A percentile compares a stretch with the other conserved stretches of the same genome.
Evolutionary conservation across 2,797 vertebrate genomes (phyloP).

Genomic region (Pangasius djambal): DNA sequence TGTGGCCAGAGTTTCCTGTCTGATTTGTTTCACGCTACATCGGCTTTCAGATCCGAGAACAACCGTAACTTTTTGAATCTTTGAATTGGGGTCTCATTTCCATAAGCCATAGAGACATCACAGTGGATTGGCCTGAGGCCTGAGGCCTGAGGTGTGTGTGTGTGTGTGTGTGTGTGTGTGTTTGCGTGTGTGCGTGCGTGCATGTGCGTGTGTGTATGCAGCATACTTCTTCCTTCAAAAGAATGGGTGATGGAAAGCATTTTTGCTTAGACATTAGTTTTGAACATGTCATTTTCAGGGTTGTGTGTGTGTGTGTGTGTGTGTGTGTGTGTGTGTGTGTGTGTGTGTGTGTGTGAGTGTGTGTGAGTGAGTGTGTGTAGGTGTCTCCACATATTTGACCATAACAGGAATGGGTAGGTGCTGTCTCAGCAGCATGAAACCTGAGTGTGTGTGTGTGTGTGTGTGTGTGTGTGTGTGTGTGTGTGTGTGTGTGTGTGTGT

Average conservation of each 20-base stretch:
- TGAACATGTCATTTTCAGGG: background rate
- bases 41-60: slow-evolving; percentile 57
- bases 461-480: slow-evolving; percentile 21
- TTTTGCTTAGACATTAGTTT: background rate
- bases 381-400: slow-evolving; percentile 6
- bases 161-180: background rate
- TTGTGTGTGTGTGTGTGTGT: too few relatives aligned
- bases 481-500: slow-evolving; percentile 23
- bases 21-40: slow-evolving; percentile 49
- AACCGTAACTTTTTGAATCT: slow-evolving; percentile 36
- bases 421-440: slow-evolving; percentile 9
- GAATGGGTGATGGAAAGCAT: background rate
- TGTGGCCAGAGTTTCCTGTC: slow-evolving; percentile 39
- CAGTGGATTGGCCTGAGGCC: background rate
- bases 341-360: too few relatives aligned
- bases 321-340: too few relatives aligned
- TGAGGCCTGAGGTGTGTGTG: slow-evolving; percentile 15
- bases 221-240: background rate
- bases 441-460: slow-evolving; percentile 11
- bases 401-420: slow-evolving; percentile 27
- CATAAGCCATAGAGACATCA: slow-evolving; percentile 56
- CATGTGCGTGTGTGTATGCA: background rate
- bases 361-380: background rate
- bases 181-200: slow-evolving; percentile 4
- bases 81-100: slow-evolving; percentile 58